Percentiles rank a stretch among this genome's conserved stretches.
These are phyloP conservation scores for Phalera bucephala DNA, from an alignment of 2,888 invertebrate genomes.

Conservation along the genomic window DNA sequence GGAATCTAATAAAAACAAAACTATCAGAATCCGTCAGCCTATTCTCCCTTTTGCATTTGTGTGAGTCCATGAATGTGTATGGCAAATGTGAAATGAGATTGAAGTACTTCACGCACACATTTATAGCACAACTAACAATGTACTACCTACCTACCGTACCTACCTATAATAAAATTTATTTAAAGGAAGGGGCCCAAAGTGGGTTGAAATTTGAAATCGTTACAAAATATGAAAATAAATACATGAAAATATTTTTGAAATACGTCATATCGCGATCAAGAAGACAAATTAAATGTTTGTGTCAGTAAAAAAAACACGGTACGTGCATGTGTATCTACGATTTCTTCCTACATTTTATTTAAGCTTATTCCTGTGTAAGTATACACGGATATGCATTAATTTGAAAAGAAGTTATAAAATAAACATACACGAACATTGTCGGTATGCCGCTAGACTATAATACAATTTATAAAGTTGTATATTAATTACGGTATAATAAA, in stretches of 20 bases:
- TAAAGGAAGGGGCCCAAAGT: slow-evolving; percentile 50
- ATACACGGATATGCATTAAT: slow-evolving; percentile 20
- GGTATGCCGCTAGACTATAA: slow-evolving; percentile 58
- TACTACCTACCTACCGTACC: slow-evolving; percentile 30
- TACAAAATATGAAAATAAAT: slow-evolving; percentile 16
- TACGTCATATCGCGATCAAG: too few species aligned
- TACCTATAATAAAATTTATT: slow-evolving; percentile 47
- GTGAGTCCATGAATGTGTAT: slow-evolving; percentile 37
- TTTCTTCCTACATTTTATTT: slow-evolving; percentile 28
- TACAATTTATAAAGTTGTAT: slow-evolving; percentile 80
- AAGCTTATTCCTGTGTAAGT: slow-evolving; percentile 14
- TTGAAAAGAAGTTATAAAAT: slow-evolving; percentile 19
- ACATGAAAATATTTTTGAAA: slow-evolving; percentile 12
- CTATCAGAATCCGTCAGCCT: slow-evolving; percentile 44
- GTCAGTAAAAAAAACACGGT: slow-evolving; percentile 23
- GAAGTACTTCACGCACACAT: slow-evolving; percentile 35
- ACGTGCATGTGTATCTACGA: slow-evolving; percentile 30
- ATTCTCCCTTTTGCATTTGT: slow-evolving; percentile 42
- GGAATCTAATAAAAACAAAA: slow-evolving; percentile 68
- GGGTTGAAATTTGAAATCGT: slow-evolving; percentile 47
- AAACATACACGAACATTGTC: slow-evolving; percentile 29
- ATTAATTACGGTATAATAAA: slow-evolving; percentile 83
- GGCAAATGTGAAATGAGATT: slow-evolving; percentile 27
- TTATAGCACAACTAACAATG: slow-evolving; percentile 16
- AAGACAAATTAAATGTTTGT: too few species aligned